phyloP scores from a whole-genome alignment of 2,113 vertebrate species.

The Neogobius melanostomus region DNA sequence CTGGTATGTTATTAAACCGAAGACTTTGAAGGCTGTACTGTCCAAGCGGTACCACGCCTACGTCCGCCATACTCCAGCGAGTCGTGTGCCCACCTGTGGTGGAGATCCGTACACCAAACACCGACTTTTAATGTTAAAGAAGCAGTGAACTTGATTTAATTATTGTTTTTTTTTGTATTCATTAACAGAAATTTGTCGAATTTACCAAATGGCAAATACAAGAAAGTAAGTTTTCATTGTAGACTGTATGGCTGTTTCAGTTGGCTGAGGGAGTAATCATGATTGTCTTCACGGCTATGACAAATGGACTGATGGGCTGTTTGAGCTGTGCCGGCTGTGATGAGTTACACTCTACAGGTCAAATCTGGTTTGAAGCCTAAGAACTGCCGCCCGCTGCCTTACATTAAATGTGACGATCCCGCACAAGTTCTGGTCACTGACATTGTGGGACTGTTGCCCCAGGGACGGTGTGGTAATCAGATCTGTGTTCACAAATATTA shows the following conservation, averaged over 20 bases:
- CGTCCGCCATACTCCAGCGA: conserved; percentile 38
- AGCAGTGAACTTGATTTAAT: not conserved
- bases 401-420: conserved; percentile 31
- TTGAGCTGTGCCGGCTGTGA: conserved; percentile 47
- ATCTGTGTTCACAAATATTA: not conserved
- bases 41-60: conserved; percentile 50
- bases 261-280: not conserved
- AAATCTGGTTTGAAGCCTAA: not conserved
- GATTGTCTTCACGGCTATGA: conserved; percentile 24
- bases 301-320: conserved; percentile 50
- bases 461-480: conserved; percentile 49
- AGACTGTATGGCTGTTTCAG: too few species aligned
- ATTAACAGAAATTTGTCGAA: conserved; percentile 49
- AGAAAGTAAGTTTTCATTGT: conserved; percentile 30
- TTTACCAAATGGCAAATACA: conserved; percentile 44
- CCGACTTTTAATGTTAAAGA: not conserved
- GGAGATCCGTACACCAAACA: conserved; percentile 35
- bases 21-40: conserved; percentile 81
- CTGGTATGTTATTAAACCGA: conserved; percentile 8
- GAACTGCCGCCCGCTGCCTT: conserved; percentile 35
- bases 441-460: conserved; percentile 43
- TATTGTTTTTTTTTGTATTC: not conserved
- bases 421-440: conserved; percentile 47
- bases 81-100: conserved; percentile 77
- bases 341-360: conserved; percentile 9